phyloP scores from a whole-genome alignment of 2,888 invertebrate species.

The Mayetiola destructor region DNA sequence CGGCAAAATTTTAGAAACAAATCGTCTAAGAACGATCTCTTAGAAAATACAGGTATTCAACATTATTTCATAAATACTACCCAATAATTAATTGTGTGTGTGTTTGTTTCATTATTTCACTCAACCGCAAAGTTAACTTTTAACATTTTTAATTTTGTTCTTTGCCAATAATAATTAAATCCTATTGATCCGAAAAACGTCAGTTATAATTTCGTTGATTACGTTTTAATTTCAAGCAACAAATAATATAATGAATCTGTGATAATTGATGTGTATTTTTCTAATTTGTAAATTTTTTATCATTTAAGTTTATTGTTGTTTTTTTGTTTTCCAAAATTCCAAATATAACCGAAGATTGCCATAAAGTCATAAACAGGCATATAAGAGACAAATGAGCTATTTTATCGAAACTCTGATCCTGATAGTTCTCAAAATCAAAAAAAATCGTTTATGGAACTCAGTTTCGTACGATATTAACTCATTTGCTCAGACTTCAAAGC shows the following conservation, averaged over 20 bases:
- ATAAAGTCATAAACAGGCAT: not conserved
- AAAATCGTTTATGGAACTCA: no score
- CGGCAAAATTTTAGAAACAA: no score
- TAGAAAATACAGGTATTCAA: no score
- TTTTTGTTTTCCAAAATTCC: not conserved
- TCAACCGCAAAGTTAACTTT: not conserved
- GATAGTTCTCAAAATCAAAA: no score
- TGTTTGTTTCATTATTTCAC: not conserved
- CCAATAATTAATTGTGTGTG: not conserved
- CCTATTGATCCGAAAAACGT: not conserved
- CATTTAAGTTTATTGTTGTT: not conserved
- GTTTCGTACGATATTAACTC: no score
- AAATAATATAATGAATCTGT: not conserved
- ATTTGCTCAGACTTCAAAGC: no score
- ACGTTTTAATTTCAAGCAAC: not conserved
- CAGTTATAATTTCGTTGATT: not conserved
- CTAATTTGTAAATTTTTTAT: conserved; percentile 5
- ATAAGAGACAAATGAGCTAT: no score
- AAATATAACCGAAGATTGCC: not conserved
- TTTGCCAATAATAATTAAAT: no score
- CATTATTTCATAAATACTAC: no score
- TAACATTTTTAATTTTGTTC: not conserved
- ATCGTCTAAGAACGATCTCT: no score
- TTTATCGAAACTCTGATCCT: no score
- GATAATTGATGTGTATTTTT: conserved; percentile 9